Conservation (phyloP, 2,888 invertebrate species). For the Drosophila acutilabella region DNA sequence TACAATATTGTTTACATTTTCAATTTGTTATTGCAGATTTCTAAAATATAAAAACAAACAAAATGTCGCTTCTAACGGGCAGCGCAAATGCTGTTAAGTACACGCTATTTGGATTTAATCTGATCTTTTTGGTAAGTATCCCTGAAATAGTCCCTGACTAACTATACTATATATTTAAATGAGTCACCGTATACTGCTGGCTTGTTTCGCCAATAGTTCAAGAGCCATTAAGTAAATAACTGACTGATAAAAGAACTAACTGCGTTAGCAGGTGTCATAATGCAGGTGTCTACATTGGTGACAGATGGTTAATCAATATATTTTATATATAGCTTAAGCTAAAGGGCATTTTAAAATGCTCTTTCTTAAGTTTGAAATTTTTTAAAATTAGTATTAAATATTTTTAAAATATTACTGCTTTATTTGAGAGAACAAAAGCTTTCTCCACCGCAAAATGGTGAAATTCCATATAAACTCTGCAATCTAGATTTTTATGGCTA, state of each 20-base stretch:
- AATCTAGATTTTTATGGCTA: not conserved
- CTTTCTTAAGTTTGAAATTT: no score
- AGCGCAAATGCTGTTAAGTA: slow-evolving; percentile 89
- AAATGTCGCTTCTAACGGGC: slow-evolving; percentile 84
- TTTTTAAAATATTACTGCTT: no score
- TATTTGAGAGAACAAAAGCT: not conserved
- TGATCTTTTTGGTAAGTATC: slow-evolving; percentile 90
- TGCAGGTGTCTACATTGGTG: not conserved
- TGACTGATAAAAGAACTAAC: slow-evolving; percentile 23
- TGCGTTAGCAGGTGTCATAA: not conserved
- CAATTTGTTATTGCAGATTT: slow-evolving; percentile 22
- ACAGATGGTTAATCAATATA: slow-evolving; percentile 1
- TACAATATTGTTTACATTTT: not conserved
- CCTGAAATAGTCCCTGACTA: not conserved
- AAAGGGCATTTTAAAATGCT: no score
- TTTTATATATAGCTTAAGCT: not conserved
- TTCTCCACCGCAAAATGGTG: slow-evolving; percentile 4
- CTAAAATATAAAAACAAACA: slow-evolving; percentile 22
- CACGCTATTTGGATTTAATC: slow-evolving; percentile 90
- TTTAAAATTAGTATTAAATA: no score
- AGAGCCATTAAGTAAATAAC: slow-evolving; percentile 7
- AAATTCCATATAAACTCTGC: not conserved
- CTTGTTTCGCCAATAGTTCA: slow-evolving; percentile 16
- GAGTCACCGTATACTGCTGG: slow-evolving; percentile 36
- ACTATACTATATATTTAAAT: slow-evolving; percentile 3